Evolutionary conservation across 2,888 invertebrate species (phyloP), one percentile per base, ranked within the genome.

Genomic region (Loripinus fragilis): DNA sequence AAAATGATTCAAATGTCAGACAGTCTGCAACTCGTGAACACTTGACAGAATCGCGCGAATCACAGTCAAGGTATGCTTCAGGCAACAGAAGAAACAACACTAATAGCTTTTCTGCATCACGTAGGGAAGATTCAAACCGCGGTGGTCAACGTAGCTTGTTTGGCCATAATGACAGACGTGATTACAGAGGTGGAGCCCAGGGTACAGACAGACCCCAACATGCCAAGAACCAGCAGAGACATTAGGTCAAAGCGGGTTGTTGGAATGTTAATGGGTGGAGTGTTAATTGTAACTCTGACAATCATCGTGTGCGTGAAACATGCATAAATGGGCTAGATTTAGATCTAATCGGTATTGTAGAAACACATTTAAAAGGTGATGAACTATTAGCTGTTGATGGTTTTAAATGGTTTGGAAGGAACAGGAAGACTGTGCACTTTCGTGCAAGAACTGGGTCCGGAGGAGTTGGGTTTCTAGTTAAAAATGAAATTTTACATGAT

Each of bases 191-290:
- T 17, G 20, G 48, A 48, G 5, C 23, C 20, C 20, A 20, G 48
- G 48, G 20, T 48, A n/a, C n/a, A n/a, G n/a, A n/a, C n/a, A n/a
- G n/a, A n/a, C n/a, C n/a, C n/a, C n/a, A n/a, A n/a, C n/a, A n/a
- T n/a, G n/a, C n/a, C n/a, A 20, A 20, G 23, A 7, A 20, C 23
- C 48, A 20, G 10, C 20, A 20, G 48, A 7, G 68, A 42, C 10
- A 42, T 25, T 68, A 68, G 68, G 10, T 68, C 8, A 15, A 12
- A 2, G 68, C 45, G 2, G 68, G 68, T 12, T 68, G 3, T 45
- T 68, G 68, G 68, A 68, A 68, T 42, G 42, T 68, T 12, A 7
- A 45, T 2, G 68, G 68, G 5, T 68, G 68, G 68, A 68, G 20
- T 8, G 3, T 5, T 17, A 25, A 68, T 38, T 20, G 7, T 20